These are phyloP conservation scores for Procambarus virginalis DNA, from an alignment of 1,140 invertebrate species.

Conservation along the genomic window DNA sequence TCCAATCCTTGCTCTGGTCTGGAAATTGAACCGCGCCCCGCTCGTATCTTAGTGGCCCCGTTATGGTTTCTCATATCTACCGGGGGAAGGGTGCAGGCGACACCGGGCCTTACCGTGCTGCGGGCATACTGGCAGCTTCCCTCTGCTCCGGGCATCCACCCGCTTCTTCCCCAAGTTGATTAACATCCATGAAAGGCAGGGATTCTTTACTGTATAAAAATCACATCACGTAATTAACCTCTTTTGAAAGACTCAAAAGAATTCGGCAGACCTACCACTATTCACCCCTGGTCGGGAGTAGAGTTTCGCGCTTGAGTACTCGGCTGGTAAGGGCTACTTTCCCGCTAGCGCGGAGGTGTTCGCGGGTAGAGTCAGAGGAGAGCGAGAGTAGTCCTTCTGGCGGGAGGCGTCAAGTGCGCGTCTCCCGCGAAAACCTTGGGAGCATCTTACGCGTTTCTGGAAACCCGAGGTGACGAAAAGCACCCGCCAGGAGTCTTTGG, in stretches of 20 bases:
- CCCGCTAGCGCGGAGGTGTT: too few relatives aligned
- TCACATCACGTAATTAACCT: conserved; percentile 68
- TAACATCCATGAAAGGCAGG: conserved; percentile 63
- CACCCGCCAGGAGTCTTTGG: conserved; percentile 37
- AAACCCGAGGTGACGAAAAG: conserved; percentile 58
- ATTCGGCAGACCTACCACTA: conserved; percentile 64
- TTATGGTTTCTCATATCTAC: conserved; percentile 55
- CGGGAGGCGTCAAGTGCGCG: background rate
- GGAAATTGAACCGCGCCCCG: conserved; percentile 56
- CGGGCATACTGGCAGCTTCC: background rate
- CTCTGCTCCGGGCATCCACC: background rate
- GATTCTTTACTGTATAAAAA: conserved; percentile 68
- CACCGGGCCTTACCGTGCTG: background rate
- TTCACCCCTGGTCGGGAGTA: background rate
- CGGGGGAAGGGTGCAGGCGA: background rate
- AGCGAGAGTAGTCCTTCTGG: background rate
- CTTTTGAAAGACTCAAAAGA: conserved; percentile 67
- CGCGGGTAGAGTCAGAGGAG: background rate
- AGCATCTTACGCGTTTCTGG: conserved; percentile 37
- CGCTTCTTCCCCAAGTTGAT: conserved; percentile 53
- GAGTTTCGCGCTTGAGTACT: too few relatives aligned
- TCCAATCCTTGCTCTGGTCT: conserved; percentile 48
- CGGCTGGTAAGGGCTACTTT: background rate
- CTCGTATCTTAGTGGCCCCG: conserved; percentile 28
- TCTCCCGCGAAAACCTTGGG: background rate